Evolutionary conservation across 2,888 invertebrate species (phyloP), one percentile per base, ranked within the genome.

Genomic region (Stegophylla sp.): DNA sequence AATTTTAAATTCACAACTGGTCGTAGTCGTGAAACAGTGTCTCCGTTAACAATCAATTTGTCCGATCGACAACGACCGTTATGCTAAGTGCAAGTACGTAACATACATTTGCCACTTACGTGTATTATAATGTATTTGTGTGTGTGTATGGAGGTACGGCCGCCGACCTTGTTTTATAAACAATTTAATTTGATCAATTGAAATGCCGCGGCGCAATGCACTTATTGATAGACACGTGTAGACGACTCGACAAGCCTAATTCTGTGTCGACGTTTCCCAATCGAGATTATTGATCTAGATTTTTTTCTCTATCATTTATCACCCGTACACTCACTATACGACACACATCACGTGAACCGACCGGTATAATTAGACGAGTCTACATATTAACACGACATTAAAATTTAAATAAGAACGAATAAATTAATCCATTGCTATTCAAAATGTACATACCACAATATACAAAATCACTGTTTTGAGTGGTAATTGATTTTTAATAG

Each of bases 141-240:
- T 10, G 5, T 17, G 20, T 51, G 12, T 15, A 28, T 15, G 13
- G 13, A 59, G 13, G 5, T 34, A 10, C 9, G 23, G 15, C 28
- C 12, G n/a, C n/a, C 66, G 76, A 76, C 76, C 76, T 76, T 76
- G 76, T 76, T 76, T 76, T 53, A 76, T 64, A 53, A 76, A 76
- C 66, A 76, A 76, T 76, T 66, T 76, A 66, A 66, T 76, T 66
- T 51, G 53, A 76, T 66, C 53, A 28, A 74, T 59, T 43, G n/a
- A 59, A 73, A 73, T 17, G n/a, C 56, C 43, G 23, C 4, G n/a
- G n/a, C 69, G 34, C 28, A 28, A 20, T 15, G 34, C n/a, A n/a
- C n/a, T n/a, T n/a, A n/a, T n/a, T n/a, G n/a, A n/a, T 59, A 26
- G 43, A 59, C 72, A n/a, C 7, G n/a, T 34, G 34, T 34, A n/a